These are phyloP conservation scores for Smittia sp. DNA, from an alignment of 2,888 invertebrate species.

Conservation along the genomic window DNA sequence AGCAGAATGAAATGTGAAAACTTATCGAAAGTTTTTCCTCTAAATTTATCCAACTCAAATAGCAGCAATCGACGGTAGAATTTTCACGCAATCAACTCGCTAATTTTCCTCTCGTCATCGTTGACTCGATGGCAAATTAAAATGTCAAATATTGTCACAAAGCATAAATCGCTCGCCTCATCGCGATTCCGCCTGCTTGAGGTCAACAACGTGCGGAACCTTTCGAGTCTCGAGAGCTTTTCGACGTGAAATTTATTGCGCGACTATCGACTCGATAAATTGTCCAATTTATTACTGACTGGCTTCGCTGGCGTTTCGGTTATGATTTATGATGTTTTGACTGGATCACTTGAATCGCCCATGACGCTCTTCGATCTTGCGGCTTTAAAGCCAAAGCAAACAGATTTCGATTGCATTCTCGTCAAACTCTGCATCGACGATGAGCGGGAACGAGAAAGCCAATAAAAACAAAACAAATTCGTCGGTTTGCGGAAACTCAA, in stretches of 20 bases:
- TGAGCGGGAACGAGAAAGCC: neutral
- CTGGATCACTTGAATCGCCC: neutral
- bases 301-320: slow-evolving; percentile 12
- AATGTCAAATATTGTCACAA: neutral
- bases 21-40: neutral
- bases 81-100: neutral
- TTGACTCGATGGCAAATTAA: neutral
- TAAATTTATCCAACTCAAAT: no score
- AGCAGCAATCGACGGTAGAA: neutral
- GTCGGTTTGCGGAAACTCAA: neutral
- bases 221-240: slow-evolving; percentile 1
- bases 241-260: slow-evolving; percentile 28
- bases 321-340: slow-evolving; percentile 23
- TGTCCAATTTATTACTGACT: slow-evolving; percentile 33
- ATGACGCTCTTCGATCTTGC: neutral
- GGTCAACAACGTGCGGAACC: slow-evolving; percentile 9
- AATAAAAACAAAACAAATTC: neutral
- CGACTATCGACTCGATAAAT: slow-evolving; percentile 31
- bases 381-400: neutral
- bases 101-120: no score
- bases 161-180: neutral
- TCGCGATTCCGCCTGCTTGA: neutral
- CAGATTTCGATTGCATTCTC: neutral
- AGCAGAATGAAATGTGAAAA: neutral
- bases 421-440: no score